A percentile compares a stretch with the other conserved stretches of the same genome.
Conservation (phyloP, 2,113 vertebrate species). For the Bubo scandiacus region DNA sequence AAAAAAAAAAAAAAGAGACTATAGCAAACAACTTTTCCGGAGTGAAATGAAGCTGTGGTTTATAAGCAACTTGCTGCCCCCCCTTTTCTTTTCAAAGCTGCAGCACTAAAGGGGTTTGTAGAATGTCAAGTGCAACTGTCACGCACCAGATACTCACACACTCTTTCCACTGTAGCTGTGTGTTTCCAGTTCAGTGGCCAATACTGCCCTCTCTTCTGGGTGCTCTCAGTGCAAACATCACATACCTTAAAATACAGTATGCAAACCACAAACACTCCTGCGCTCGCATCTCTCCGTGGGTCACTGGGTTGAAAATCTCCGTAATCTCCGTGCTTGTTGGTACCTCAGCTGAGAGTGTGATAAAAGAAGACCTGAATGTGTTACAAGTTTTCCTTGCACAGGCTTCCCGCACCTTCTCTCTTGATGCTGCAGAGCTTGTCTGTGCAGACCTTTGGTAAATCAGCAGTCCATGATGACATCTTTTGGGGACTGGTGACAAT, state of each 20-base stretch:
- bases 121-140: background rate
- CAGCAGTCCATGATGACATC: background rate
- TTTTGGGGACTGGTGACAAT: background rate
- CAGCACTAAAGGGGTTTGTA: background rate
- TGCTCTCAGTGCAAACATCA: background rate
- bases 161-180: background rate
- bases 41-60: constrained; percentile 42
- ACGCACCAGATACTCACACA: background rate
- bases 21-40: background rate
- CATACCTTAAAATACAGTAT: background rate
- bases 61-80: background rate
- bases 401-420: background rate
- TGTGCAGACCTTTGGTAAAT: background rate
- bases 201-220: background rate
- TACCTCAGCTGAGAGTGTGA: background rate
- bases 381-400: background rate
- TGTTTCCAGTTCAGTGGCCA: background rate
- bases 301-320: background rate
- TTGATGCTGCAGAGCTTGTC: background rate
- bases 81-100: background rate
- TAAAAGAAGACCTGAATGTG: background rate
- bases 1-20: background rate
- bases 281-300: rapidly evolving
- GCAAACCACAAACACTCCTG: background rate
- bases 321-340: background rate